Evolutionary conservation across 2,888 invertebrate species (phyloP).

Genomic region (Epirrhoe alternata): DNA sequence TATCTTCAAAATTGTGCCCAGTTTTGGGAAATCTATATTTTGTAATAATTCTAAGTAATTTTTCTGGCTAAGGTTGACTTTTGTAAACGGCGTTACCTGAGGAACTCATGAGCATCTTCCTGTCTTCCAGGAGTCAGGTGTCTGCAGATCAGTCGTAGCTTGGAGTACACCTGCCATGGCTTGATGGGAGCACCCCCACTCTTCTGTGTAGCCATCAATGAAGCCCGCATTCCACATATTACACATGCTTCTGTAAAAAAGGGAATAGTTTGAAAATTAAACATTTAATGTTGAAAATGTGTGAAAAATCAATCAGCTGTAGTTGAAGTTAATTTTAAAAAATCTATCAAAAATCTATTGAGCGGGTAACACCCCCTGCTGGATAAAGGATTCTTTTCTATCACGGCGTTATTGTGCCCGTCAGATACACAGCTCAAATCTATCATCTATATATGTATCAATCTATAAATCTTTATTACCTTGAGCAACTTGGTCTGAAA

Average conservation of each 20-base stretch:
- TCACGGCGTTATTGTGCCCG: too few species aligned
- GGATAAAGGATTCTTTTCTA: too few species aligned
- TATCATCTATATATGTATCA: too few species aligned
- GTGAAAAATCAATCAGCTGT: neutral
- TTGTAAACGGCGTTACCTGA: constrained; percentile 81
- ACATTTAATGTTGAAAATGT: neutral
- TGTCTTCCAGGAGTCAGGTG: constrained; percentile 96
- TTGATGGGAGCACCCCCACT: constrained; percentile 87
- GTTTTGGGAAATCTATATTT: too few species aligned
- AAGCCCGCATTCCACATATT: constrained; percentile 94
- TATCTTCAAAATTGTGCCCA: neutral
- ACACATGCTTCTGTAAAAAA: constrained; percentile 87
- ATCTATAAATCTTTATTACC: too few species aligned
- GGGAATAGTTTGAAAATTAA: neutral
- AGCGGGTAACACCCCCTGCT: neutral
- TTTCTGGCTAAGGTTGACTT: neutral
- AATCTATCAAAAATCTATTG: neutral
- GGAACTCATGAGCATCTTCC: constrained; percentile 99
- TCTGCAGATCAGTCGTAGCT: constrained; percentile 90
- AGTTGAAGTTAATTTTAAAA: neutral
- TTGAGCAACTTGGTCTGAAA: too few species aligned
- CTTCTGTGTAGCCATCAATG: constrained; percentile 88
- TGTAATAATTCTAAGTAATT: neutral
- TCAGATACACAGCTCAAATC: too few species aligned
- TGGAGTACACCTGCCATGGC: constrained; percentile 93